Conservation (phyloP, 2,113 vertebrate species). For the Myiagra hebetior region DNA sequence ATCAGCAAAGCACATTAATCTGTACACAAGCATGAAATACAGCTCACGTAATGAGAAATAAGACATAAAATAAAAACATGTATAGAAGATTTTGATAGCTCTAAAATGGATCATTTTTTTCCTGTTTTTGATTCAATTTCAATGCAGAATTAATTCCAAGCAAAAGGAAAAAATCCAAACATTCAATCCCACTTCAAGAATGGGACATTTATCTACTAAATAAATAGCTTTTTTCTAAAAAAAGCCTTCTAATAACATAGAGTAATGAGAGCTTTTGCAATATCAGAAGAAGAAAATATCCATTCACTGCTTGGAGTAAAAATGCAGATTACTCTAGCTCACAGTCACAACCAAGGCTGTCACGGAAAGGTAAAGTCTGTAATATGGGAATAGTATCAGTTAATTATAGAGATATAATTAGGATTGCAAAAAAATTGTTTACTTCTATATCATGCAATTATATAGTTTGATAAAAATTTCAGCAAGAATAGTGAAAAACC, state of each 20-base stretch:
- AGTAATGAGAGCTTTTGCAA: neutral
- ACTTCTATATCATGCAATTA: neutral
- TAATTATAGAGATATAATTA: neutral
- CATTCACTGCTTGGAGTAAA: neutral
- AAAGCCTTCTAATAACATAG: neutral
- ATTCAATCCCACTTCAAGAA: neutral
- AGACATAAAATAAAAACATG: neutral
- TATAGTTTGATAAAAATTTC: neutral
- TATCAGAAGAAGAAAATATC: neutral
- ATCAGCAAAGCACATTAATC: constrained; percentile 15
- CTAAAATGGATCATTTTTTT: neutral
- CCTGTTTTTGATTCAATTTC: neutral
- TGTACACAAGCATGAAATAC: neutral
- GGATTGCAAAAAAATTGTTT: neutral
- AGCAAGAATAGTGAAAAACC: neutral
- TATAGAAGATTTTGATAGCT: neutral
- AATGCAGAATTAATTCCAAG: neutral
- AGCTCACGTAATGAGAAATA: neutral
- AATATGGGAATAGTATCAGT: neutral
- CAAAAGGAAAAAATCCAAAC: neutral
- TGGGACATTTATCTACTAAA: neutral
- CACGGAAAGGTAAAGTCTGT: neutral
- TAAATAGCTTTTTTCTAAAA: neutral
- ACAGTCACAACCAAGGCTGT: neutral
- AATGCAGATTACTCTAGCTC: neutral